A percentile compares a stretch with the other conserved stretches of the same genome.
These are phyloP conservation scores for Drosophila kambysellisi DNA, from an alignment of 2,888 invertebrate species.

Conservation along the genomic window DNA sequence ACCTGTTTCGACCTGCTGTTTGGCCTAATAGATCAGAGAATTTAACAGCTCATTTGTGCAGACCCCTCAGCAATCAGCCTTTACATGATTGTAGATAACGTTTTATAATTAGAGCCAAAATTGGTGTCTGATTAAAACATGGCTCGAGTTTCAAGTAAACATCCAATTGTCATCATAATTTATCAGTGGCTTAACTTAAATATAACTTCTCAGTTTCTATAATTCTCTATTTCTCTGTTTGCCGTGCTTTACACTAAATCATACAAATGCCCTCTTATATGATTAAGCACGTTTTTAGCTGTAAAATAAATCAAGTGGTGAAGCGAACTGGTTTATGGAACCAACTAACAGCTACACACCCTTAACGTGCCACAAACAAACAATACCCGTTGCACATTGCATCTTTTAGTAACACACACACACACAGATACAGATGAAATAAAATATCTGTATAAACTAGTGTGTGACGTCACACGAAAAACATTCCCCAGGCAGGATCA, in stretches of 20 bases:
- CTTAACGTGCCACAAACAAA: constrained; percentile 53
- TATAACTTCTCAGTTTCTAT: constrained; percentile 15
- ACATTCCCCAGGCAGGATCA: neutral
- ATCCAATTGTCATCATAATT: constrained; percentile 44
- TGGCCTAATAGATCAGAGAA: neutral
- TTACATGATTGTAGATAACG: neutral
- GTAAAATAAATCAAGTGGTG: constrained; percentile 79
- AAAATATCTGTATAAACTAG: constrained; percentile 50
- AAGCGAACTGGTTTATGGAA: constrained; percentile 59
- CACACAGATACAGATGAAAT: constrained; percentile 13
- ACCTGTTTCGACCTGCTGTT: neutral
- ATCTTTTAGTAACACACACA: constrained; percentile 10
- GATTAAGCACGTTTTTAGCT: constrained; percentile 83
- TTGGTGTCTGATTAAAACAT: neutral
- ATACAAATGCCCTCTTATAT: constrained; percentile 82
- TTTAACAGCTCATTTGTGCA: neutral
- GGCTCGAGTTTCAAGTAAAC: neutral
- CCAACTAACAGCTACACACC: constrained; percentile 39
- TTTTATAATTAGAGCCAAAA: neutral
- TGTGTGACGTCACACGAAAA: constrained; percentile 34
- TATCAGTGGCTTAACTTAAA: constrained; percentile 29
- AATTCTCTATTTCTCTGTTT: constrained; percentile 37
- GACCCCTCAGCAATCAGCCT: neutral
- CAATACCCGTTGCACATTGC: constrained; percentile 31
- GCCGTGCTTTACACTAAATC: constrained; percentile 64